Evolutionary conservation across 2,797 vertebrate species (phyloP).

Genomic region (Silurus lanzhouensis): DNA sequence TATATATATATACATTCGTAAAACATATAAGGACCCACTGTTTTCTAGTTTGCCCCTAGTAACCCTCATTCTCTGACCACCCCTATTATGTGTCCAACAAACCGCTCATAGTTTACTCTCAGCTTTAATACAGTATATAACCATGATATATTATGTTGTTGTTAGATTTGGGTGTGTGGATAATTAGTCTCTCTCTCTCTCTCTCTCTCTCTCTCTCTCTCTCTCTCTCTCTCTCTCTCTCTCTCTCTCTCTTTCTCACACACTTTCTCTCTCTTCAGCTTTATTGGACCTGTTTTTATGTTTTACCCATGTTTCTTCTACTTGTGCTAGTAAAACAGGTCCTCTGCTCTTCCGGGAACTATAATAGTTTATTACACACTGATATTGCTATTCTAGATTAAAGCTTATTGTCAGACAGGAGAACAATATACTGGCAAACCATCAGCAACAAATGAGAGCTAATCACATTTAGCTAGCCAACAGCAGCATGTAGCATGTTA

Average conservation of each 20-base stretch:
- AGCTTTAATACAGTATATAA: not conserved
- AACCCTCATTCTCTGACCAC: no score
- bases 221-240: not conserved
- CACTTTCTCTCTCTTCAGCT: not conserved
- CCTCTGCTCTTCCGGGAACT: not conserved
- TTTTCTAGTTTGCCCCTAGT: not conserved
- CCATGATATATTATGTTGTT: not conserved
- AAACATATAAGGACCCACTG: not conserved
- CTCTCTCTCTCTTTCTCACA: not conserved
- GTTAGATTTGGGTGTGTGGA: not conserved
- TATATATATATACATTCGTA: not conserved
- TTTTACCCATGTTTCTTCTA: not conserved
- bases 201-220: not conserved
- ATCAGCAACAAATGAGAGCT: not conserved
- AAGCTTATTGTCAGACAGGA: not conserved
- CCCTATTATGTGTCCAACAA: not conserved
- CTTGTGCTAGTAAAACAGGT: not conserved
- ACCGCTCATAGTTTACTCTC: not conserved
- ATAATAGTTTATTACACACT: slow-evolving; percentile 1
- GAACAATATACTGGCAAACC: not conserved
- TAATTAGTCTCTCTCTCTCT: no score
- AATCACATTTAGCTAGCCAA: not conserved
- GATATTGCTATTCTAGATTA: not conserved
- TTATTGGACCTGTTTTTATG: not conserved
- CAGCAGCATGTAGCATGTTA: not conserved